Base-by-base conservation (phyloP, 2,888 invertebrate genomes). In the Laothoe populi region DNA sequence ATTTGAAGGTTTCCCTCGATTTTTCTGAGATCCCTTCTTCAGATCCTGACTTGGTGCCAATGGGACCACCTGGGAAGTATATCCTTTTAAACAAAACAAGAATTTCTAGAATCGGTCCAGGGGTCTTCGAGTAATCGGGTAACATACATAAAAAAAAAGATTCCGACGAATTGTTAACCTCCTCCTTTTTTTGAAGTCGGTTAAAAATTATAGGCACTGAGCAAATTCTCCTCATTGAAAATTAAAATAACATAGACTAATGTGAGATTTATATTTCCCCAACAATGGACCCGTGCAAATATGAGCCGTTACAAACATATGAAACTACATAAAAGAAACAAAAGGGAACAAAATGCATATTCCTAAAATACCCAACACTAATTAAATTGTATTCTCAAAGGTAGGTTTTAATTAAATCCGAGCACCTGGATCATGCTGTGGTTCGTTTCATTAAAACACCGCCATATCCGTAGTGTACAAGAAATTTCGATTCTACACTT, bases 301-400 rank as follows among this genome's bases (percentile, higher is more conserved):
- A 48, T 23, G 44, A 44, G 42, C 24, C 11, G 16, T n/a, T 11
- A 44, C 0, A 49, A n/a, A 10, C 44, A 8, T 35, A 46, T 44
- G 26, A 53, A 44, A 63, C 31, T 60, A 35, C 13, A 53, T 40
- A 61, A 63, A 49, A 60, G 53, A 65, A 65, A 62, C 57, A 63
- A 70, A 66, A 66, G 63, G 61, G 65, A 68, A 64, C 64, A 62
- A 66, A 63, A 66, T 63, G 60, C 16, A 16, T 2, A 53, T 35
- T 65, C 70, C 69, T 69, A 70, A 77, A 70, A 73, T 73, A 66
- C 70, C 69, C 69, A 64, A 65, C 66, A 70, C 74, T 80, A 81
- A 79, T 83, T 79, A 79, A 77, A 81, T 77, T 73, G 70, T 70
- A 77, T 71, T 76, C 73, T 77, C 80, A 72, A 77, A 78, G 75